phyloP scores from a whole-genome alignment of 2,888 invertebrate genomes.

The Lordiphosa andalusiaca region DNA sequence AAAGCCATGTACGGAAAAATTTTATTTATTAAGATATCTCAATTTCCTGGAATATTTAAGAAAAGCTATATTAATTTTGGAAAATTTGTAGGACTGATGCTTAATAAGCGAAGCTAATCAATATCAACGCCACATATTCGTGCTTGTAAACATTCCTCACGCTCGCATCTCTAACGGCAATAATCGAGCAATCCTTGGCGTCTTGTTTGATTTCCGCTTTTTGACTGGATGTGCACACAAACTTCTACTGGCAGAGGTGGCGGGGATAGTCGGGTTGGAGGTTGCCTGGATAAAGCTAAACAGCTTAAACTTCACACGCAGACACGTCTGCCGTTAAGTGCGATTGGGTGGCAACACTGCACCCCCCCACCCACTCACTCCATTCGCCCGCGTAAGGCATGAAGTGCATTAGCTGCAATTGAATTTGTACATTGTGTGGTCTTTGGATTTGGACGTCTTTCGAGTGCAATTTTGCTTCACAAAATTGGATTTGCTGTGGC shows the following conservation, averaged over 20 bases:
- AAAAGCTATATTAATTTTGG: no score
- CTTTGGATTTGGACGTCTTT: conserved; percentile 44
- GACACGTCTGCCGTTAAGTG: conserved; percentile 64
- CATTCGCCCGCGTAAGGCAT: conserved; percentile 29
- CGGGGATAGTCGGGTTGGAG: not conserved
- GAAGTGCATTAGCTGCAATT: conserved; percentile 76
- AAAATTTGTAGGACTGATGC: no score
- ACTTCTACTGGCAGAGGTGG: conserved; percentile 24
- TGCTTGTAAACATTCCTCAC: not conserved
- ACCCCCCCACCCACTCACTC: conserved; percentile 13
- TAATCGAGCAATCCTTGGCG: conserved; percentile 30
- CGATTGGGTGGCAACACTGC: conserved; percentile 13
- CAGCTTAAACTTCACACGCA: conserved; percentile 68
- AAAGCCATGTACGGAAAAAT: no score
- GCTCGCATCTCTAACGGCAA: conserved; percentile 19
- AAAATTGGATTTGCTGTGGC: conserved; percentile 15
- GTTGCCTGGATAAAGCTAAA: conserved; percentile 37
- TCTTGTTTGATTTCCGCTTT: conserved; percentile 68
- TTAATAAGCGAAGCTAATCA: no score
- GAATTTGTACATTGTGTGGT: conserved; percentile 62
- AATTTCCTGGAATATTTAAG: no score
- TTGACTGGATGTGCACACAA: conserved; percentile 42
- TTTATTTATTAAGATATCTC: no score
- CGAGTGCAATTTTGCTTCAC: conserved; percentile 54
- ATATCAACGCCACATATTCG: no score